Conservation (phyloP, 2,797 vertebrate genomes). For the Silurus lanzhouensis region DNA sequence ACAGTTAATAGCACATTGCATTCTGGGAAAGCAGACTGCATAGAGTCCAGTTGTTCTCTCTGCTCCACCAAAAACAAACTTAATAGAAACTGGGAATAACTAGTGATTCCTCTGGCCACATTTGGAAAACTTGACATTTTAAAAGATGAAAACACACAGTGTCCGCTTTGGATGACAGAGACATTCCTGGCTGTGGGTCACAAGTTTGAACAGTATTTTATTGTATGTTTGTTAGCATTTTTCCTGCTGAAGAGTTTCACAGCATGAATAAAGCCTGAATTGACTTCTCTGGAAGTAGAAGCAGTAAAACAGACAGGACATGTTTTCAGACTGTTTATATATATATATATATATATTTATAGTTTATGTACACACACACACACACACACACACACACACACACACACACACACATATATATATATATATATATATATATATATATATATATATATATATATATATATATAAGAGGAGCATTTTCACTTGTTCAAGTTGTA, state of each 20-base stretch:
- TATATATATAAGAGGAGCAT: not conserved
- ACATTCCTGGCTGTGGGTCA: slow-evolving; percentile 43
- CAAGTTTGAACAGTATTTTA: slow-evolving; percentile 33
- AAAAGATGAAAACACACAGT: slow-evolving; percentile 51
- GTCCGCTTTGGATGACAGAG: slow-evolving; percentile 51
- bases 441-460: too few species aligned
- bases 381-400: too few species aligned
- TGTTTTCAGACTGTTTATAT: slow-evolving; percentile 9
- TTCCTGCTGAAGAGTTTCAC: not conserved
- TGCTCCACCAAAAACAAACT: slow-evolving; percentile 60
- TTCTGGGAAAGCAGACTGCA: slow-evolving; percentile 52
- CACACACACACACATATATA: too few species aligned
- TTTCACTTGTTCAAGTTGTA: slow-evolving; percentile 1
- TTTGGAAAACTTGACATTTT: slow-evolving; percentile 48
- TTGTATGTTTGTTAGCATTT: slow-evolving; percentile 18
- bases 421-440: too few species aligned
- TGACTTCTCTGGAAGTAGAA: not conserved
- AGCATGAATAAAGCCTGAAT: slow-evolving; percentile 1
- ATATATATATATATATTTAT: too few species aligned
- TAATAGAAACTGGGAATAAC: slow-evolving; percentile 44
- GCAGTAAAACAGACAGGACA: not conserved
- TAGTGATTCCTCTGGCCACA: slow-evolving; percentile 55
- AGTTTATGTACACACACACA: too few species aligned
- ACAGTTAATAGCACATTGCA: slow-evolving; percentile 59
- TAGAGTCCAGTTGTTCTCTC: slow-evolving; percentile 60